Evolutionary conservation across 1,140 invertebrate genomes (phyloP).

Genomic region (Drosophila seguyi): DNA sequence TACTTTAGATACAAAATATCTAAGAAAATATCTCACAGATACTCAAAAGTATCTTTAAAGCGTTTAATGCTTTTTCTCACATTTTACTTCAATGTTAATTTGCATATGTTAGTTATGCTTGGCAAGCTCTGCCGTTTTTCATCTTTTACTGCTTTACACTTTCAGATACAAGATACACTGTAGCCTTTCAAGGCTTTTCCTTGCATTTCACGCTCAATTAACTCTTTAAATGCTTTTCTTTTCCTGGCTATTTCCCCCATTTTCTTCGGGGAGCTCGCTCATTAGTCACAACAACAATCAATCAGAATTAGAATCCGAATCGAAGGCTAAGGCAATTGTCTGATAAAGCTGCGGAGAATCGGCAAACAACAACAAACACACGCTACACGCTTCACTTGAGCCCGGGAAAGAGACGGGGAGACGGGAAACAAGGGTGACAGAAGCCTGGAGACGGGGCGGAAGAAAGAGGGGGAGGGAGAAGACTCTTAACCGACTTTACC

Average conservation of each 20-base stretch:
- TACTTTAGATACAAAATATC: neutral
- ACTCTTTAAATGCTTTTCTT: slow-evolving; percentile 26
- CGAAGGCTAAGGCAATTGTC: slow-evolving; percentile 37
- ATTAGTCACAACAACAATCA: slow-evolving; percentile 72
- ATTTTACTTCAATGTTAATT: slow-evolving; percentile 1
- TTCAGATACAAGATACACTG: slow-evolving; percentile 6
- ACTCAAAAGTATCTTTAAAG: neutral
- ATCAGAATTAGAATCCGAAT: slow-evolving; percentile 55
- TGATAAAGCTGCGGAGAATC: slow-evolving; percentile 55
- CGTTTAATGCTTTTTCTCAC: neutral
- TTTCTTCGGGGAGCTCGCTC: slow-evolving; percentile 1
- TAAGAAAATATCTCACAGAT: neutral
- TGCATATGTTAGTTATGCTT: slow-evolving; percentile 15
- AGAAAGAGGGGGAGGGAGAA: slow-evolving; percentile 3
- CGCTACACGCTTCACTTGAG: slow-evolving; percentile 39
- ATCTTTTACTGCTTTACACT: slow-evolving; percentile 51
- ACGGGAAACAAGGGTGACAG: neutral
- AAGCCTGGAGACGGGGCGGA: neutral
- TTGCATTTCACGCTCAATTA: slow-evolving; percentile 46
- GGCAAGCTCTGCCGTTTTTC: slow-evolving; percentile 59
- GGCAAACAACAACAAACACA: slow-evolving; percentile 22
- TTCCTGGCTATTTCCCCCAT: neutral
- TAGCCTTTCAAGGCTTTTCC: slow-evolving; percentile 45
- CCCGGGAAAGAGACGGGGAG: neutral
- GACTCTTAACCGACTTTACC: slow-evolving; percentile 44